Evolutionary conservation across 2,797 vertebrate genomes (phyloP).

Genomic region (Coranthus polyacanthus): DNA sequence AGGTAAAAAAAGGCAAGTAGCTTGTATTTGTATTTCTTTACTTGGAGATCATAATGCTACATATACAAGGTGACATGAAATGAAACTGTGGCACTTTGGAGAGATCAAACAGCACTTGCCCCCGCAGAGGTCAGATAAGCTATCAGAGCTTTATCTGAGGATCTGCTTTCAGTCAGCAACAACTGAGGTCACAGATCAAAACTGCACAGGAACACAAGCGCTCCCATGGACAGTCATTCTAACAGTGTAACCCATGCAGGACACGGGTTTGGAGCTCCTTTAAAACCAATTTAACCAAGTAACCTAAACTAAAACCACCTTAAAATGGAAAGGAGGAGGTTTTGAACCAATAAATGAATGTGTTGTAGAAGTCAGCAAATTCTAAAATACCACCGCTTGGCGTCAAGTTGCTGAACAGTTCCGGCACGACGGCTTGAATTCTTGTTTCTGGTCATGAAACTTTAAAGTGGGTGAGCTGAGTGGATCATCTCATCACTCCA

Average conservation of each 20-base stretch:
- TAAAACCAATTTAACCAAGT: background rate
- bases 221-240: too few species aligned
- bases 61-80: too few species aligned
- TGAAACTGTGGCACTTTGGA: background rate
- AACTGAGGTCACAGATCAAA: conserved; percentile 7
- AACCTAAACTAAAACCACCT: background rate
- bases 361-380: too few species aligned
- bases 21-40: too few species aligned
- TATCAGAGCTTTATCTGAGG: conserved; percentile 25
- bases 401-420: background rate
- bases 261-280: background rate
- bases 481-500: conserved; percentile 20
- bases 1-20: too few species aligned
- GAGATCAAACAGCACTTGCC: conserved; percentile 12
- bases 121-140: conserved; percentile 40
- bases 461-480: conserved; percentile 7
- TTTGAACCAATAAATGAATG: background rate
- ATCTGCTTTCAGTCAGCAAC: too few species aligned
- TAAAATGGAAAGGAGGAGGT: too few species aligned
- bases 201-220: too few species aligned
- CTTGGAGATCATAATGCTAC: too few species aligned
- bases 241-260: background rate
- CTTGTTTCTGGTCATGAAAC: conserved; percentile 22
- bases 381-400: too few species aligned
- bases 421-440: background rate